These are phyloP conservation scores for Pristionchus fissidentatus DNA, from an alignment of 2,888 invertebrate species.

Conservation along the genomic window DNA sequence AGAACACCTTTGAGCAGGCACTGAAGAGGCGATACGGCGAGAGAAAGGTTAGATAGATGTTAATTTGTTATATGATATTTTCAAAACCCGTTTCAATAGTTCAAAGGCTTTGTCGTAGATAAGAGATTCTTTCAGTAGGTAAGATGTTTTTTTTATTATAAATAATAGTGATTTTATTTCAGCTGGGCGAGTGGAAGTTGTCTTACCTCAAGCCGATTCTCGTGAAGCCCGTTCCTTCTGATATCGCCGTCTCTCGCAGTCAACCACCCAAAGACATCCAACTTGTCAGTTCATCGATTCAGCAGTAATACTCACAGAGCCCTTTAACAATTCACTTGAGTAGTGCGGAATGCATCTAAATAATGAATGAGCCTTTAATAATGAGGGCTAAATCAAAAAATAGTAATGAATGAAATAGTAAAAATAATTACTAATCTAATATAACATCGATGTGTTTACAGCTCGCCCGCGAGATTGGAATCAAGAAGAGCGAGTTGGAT, in stretches of 20 bases:
- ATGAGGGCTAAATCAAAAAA: neutral
- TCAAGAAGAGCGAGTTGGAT: constrained; percentile 86
- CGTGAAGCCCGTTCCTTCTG: constrained; percentile 87
- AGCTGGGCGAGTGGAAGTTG: constrained; percentile 56
- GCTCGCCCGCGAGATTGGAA: constrained; percentile 73
- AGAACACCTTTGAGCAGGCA: constrained; percentile 91
- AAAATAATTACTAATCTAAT: neutral
- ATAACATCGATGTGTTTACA: constrained; percentile 24
- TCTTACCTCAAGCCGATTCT: constrained; percentile 61
- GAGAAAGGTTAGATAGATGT: constrained; percentile 49
- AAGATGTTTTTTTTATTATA: neutral
- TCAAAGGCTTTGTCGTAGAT: neutral
- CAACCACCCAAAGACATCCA: constrained; percentile 73
- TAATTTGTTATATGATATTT: no score
- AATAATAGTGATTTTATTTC: neutral
- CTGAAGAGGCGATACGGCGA: constrained; percentile 74
- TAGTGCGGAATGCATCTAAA: neutral
- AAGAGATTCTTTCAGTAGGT: neutral
- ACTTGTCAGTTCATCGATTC: constrained; percentile 48
- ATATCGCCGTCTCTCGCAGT: constrained; percentile 89
- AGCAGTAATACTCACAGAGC: no score
- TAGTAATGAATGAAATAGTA: neutral
- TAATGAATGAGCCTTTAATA: neutral
- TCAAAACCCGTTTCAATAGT: neutral
- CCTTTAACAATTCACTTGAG: neutral